Evolutionary conservation across 1,140 invertebrate genomes (phyloP), one percentile per base, ranked within the genome.

Genomic region (Euwallacea fornicatus): DNA sequence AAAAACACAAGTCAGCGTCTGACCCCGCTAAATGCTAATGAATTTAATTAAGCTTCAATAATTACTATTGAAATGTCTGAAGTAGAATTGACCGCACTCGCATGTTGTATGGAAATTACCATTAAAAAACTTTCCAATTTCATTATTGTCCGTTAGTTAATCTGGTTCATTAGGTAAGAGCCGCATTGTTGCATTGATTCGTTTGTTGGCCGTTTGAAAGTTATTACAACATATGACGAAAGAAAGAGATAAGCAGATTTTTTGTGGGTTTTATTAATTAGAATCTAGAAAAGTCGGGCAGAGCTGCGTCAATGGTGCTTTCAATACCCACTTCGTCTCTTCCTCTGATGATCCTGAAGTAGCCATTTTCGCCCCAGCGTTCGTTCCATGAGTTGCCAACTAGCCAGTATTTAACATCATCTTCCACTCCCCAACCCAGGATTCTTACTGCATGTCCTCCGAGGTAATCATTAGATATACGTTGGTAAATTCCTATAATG

Each of bases 381-480:
- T 84, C 83, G 80, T 96, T 96, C 94, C 94, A 97, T 0, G 93
- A 95, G 83, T 97, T 97, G 60, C 91, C 93, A 74, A 94, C 87
- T 2, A 94, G 85, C 95, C 95, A 97, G 78, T 96, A 97, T 44
- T 90, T 89, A 54, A 85, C 85, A 0, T 86, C 87, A 67, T 91
- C 85, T 77, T 95, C 93, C 7, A 87, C 87, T 16, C 93, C 93
- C 90, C 92, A 96, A 41, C 95, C 95, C 7, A 97, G 81, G 15
- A 97, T 90, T 78, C 92, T 91, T 46, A 97, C 89, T n/a, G 95
- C 95, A 83, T 97, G 95, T 10, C 93, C 93, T 53, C 94, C 94
- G 42, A 94, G 83, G 33, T 83, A 85, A 10, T 85, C 81, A 54
- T 93, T 93, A 67, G 85, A 81, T 3, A 87, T 86, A 78, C 94